Percentiles rank a stretch among this genome's conserved stretches.
phyloP scores from a whole-genome alignment of 92 coral and sea anemone genomes.

The Palythoa grandis region DNA sequence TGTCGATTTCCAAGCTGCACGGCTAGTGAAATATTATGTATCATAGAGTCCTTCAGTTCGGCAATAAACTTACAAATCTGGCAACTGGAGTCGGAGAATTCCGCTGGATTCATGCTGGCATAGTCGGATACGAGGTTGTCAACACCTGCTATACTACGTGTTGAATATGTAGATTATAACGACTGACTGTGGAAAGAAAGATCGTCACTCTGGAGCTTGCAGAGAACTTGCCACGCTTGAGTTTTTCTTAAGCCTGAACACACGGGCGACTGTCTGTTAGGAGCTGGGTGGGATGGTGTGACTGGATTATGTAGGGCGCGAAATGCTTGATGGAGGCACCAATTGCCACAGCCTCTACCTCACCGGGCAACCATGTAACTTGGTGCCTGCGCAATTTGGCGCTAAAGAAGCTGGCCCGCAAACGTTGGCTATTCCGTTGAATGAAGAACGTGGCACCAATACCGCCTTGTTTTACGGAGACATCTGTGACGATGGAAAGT shows the following conservation, averaged over 20 bases:
- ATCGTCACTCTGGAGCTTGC: slow-evolving; percentile 56
- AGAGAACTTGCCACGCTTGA: slow-evolving; percentile 54
- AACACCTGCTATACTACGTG: slow-evolving; percentile 50
- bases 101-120: slow-evolving; percentile 30
- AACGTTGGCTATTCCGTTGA: too few species aligned
- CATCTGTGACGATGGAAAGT: too few species aligned
- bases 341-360: too few species aligned
- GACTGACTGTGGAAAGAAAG: slow-evolving; percentile 52
- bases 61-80: background rate
- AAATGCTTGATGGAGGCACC: too few species aligned
- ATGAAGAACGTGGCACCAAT: too few species aligned
- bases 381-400: too few species aligned
- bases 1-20: background rate
- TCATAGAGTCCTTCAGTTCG: slow-evolving; percentile 3
- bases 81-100: slow-evolving; percentile 14
- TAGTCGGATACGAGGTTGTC: background rate
- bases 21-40: background rate
- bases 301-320: too few species aligned
- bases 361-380: too few species aligned
- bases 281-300: slow-evolving; percentile 46
- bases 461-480: too few species aligned
- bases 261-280: slow-evolving; percentile 68
- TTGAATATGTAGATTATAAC: slow-evolving; percentile 26
- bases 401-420: too few species aligned
- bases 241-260: slow-evolving; percentile 58